A percentile compares a stretch with the other conserved stretches of the same genome.
Evolutionary conservation across 2,113 vertebrate species (phyloP).

Genomic region (Hemichromis elongatus): DNA sequence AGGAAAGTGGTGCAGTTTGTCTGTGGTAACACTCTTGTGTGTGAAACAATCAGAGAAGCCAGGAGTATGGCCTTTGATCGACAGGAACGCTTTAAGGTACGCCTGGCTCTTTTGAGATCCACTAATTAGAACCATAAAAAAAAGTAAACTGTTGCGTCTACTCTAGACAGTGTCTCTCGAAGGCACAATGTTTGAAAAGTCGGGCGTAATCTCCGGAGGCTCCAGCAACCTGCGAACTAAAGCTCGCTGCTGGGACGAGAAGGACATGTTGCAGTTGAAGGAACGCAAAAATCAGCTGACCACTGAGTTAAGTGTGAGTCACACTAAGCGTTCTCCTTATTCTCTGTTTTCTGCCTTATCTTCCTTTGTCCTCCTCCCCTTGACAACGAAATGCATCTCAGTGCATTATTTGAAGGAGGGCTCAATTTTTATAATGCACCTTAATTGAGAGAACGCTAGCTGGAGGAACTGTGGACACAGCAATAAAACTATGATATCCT

Average conservation of each 20-base stretch:
- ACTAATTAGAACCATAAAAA: background rate
- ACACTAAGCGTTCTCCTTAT: background rate
- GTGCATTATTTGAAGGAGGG: background rate
- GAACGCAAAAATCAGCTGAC: slow-evolving; percentile 77
- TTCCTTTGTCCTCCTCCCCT: background rate
- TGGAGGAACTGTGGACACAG: background rate
- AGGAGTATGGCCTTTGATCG: slow-evolving; percentile 80
- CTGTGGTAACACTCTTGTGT: slow-evolving; percentile 88
- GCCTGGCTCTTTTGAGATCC: background rate
- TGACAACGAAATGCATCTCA: background rate
- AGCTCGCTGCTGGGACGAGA: slow-evolving; percentile 89
- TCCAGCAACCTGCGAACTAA: slow-evolving; percentile 83
- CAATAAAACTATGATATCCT: background rate
- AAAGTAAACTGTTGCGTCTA: background rate
- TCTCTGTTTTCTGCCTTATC: background rate
- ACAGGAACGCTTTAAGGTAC: slow-evolving; percentile 82
- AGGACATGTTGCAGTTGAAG: slow-evolving; percentile 80
- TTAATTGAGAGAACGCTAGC: background rate
- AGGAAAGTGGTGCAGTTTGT: slow-evolving; percentile 90
- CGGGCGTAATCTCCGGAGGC: slow-evolving; percentile 93
- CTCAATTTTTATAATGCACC: background rate
- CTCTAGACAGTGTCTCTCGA: slow-evolving; percentile 87
- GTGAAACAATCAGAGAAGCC: slow-evolving; percentile 88
- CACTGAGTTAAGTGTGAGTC: slow-evolving; percentile 80
- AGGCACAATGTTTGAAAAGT: slow-evolving; percentile 92